A percentile compares a stretch with the other conserved stretches of the same genome.
phyloP scores from a whole-genome alignment of 1,140 invertebrate genomes.

The Drosophila dunni region DNA sequence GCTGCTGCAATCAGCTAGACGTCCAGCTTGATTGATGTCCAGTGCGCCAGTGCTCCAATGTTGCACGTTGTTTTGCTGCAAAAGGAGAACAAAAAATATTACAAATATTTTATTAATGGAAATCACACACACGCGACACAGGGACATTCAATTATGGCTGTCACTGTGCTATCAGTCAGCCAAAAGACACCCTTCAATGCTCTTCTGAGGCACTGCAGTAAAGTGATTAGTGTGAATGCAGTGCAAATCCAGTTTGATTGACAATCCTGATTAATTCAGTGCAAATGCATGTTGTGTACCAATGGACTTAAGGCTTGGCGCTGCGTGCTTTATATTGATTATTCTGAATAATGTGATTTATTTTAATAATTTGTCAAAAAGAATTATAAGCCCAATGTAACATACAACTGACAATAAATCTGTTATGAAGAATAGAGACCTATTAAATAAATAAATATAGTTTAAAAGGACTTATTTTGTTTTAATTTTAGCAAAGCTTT shows the following conservation, averaged over 20 bases:
- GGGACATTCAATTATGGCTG: slow-evolving; percentile 19
- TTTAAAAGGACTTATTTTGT: too few species aligned
- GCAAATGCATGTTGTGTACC: neutral
- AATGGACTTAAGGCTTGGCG: neutral
- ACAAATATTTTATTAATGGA: slow-evolving; percentile 60
- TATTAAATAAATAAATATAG: too few species aligned
- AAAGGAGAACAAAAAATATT: slow-evolving; percentile 19
- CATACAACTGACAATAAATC: too few species aligned
- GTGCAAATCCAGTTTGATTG: slow-evolving; percentile 24
- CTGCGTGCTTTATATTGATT: neutral
- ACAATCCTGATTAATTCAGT: slow-evolving; percentile 13
- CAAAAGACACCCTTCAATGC: neutral
- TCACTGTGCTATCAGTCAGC: neutral
- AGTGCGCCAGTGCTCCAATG: slow-evolving; percentile 21
- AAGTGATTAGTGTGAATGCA: neutral
- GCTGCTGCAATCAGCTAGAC: slow-evolving; percentile 41
- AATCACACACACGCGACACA: neutral
- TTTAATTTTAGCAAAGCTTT: too few species aligned
- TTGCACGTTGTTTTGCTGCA: slow-evolving; percentile 31
- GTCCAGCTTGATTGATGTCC: slow-evolving; percentile 49
- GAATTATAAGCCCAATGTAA: too few species aligned
- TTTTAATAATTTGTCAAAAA: too few species aligned
- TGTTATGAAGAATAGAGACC: too few species aligned
- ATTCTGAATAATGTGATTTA: too few species aligned
- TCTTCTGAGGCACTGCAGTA: neutral